Base-by-base conservation (phyloP, 2,888 invertebrate species). In the Brenthis ino region DNA sequence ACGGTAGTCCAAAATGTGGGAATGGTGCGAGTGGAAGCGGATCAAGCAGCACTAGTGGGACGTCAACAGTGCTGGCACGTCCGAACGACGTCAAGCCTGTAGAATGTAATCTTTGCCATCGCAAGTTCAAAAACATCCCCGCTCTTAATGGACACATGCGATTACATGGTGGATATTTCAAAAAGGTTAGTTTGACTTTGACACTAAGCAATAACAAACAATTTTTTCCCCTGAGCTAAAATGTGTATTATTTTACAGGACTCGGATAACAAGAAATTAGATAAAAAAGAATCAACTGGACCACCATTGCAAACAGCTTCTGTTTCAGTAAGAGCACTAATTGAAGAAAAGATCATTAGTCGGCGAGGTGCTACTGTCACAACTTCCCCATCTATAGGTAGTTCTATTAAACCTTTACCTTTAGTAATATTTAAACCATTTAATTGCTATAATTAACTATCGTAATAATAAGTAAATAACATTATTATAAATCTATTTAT, bases 81-180 rank as follows among this genome's bases (percentile, higher is more conserved):
- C 87, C 95, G 77, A 89, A 94, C 55, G 96, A 97, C 77, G 94
- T 95, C 71, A 97, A 97, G 83, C 98, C 98, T 57, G 98, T 98
- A 70, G 98, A 98, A 87, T 99, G 99, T 91, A 98, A 97, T 89
- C 94, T 99, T 71, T 99, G 99, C 86, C 97, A 98, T 89, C 95
- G 98, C 78, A 97, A 97, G 86, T 99, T 99, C 93, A 99, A 99
- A 93, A 99, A 99, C 88, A 97, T 98, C 87, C 98, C 99, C 28
- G 99, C 99, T 43, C 95, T 99, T 68, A 99, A 99, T 89, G 99
- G 99, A 11, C 99, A 99, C 85, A 99, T 99, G 99, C 94, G 99
- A 80, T 94, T 99, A 74, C 99, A 99, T 87, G 99, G 99, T 57
- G 99, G 99, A 68, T 99, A 98, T 89, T 97, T 98, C 84, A 99